Evolutionary conservation across 2,797 vertebrate species (phyloP).

Genomic region (Neoniphon sammara): DNA sequence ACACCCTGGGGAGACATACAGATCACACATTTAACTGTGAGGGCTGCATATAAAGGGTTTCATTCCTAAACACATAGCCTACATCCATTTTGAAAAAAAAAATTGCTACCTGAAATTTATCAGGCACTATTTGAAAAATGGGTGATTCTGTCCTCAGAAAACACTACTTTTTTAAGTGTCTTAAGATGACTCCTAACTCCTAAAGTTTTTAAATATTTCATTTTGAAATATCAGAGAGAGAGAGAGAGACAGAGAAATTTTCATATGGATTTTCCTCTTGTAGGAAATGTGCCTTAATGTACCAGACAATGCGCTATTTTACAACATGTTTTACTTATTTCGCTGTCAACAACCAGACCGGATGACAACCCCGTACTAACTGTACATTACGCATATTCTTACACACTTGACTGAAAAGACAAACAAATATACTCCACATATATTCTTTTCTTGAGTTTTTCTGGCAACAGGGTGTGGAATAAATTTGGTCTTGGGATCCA

Average conservation of each 20-base stretch:
- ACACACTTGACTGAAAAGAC: constrained; percentile 14
- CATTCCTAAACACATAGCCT: no score
- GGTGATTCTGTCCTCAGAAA: no score
- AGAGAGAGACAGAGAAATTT: no score
- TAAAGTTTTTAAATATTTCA: no score
- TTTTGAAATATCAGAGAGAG: no score
- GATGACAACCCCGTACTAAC: constrained; percentile 30
- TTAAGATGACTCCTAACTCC: no score
- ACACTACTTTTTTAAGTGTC: no score
- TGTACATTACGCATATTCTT: constrained; percentile 6
- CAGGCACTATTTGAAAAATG: no score
- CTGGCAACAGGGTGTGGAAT: not conserved
- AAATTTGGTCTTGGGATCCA: not conserved
- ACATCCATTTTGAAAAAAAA: no score
- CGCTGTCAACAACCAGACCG: constrained; percentile 47
- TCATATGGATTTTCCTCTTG: constrained; percentile 7
- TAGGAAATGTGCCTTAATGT: constrained; percentile 26
- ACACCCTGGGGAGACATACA: constrained; percentile 74
- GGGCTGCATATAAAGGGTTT: not conserved
- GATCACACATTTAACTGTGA: constrained; percentile 42
- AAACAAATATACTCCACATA: constrained; percentile 37
- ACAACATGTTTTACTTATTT: constrained; percentile 55
- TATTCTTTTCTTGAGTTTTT: not conserved
- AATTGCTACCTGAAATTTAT: no score
- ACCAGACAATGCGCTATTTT: constrained; percentile 60